Base-by-base conservation (phyloP, 2,888 invertebrate genomes). In the Caradrina kadenii region DNA sequence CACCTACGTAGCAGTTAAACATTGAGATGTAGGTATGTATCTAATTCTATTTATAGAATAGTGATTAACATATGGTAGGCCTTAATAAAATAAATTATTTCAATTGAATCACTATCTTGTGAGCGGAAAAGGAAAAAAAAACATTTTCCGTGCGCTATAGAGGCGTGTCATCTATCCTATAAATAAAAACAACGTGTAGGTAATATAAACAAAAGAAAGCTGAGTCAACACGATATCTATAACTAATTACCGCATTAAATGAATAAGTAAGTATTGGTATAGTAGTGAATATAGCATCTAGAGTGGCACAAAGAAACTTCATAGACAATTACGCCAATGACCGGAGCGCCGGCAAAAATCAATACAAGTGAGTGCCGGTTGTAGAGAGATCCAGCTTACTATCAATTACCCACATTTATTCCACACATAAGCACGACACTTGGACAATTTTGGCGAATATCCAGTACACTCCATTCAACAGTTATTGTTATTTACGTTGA, bases 291-390 rank as follows among this genome's bases (percentile, higher is more conserved):
- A 45, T 50, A 62, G 31, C 35, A 31, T 61, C 56, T 39, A 56
- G 35, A 2, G 48, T 19, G 54, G 72, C 56, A 81, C 87, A 88
- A 89, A 87, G 87, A 85, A 88, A 87, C 74, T 76, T 81, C 73
- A 84, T 84, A 87, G 87, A 84, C 81, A 90, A 89, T 88, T 82
- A 85, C 81, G 83, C 79, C 88, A 87, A 83, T 84, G 86, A 88
- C 86, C 87, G 87, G 79, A 76, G 88, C 89, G 89, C 89, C 89
- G 88, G 87, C 80, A 86, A 93, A 93, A 94, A 95, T 95, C 95
- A 92, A 95, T 94, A 94, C 87, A 88, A 90, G 91, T 82, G 82
- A 81, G 75, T 78, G 81, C 84, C 82, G 85, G 81, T 75, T 73
- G 65, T 67, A n/a, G 21, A 54, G 52, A 62, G 63, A 52, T 63